Evolutionary conservation across 1,140 invertebrate genomes (phyloP).

Genomic region (Brachionus paranguensis): DNA sequence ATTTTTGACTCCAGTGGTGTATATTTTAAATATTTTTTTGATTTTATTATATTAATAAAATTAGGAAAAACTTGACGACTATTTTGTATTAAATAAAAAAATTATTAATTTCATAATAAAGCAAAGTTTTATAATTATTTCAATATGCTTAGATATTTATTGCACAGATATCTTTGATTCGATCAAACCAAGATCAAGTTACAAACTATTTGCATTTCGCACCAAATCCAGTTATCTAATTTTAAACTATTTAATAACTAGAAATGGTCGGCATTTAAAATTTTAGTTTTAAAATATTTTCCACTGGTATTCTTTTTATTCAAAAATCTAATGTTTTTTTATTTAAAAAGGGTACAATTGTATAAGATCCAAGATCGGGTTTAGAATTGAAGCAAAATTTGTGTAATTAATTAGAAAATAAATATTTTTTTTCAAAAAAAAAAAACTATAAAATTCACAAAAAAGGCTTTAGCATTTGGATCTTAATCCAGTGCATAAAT

Average conservation of each 20-base stretch:
- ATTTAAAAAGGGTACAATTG: neutral
- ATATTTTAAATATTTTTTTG: neutral
- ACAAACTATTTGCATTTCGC: neutral
- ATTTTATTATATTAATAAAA: neutral
- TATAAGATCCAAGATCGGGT: neutral
- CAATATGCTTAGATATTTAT: too few species aligned
- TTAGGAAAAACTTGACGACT: neutral
- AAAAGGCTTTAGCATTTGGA: slow-evolving; percentile 3
- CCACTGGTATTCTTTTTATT: neutral
- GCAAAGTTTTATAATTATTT: too few species aligned
- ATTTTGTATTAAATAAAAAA: neutral
- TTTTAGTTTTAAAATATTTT: neutral
- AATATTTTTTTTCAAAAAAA: neutral
- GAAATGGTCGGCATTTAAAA: neutral
- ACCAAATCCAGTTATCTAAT: neutral
- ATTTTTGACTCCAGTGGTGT: neutral
- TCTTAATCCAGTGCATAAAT: slow-evolving; percentile 6
- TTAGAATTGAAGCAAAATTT: neutral
- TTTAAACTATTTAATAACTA: neutral
- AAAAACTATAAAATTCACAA: neutral
- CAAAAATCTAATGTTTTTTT: neutral
- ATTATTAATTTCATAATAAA: too few species aligned
- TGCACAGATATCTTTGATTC: neutral
- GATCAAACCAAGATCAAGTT: neutral
- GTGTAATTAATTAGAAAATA: neutral